Evolutionary conservation across 2,113 vertebrate species (phyloP), one percentile per base, ranked within the genome.

Genomic region (Rhipidura dahli): DNA sequence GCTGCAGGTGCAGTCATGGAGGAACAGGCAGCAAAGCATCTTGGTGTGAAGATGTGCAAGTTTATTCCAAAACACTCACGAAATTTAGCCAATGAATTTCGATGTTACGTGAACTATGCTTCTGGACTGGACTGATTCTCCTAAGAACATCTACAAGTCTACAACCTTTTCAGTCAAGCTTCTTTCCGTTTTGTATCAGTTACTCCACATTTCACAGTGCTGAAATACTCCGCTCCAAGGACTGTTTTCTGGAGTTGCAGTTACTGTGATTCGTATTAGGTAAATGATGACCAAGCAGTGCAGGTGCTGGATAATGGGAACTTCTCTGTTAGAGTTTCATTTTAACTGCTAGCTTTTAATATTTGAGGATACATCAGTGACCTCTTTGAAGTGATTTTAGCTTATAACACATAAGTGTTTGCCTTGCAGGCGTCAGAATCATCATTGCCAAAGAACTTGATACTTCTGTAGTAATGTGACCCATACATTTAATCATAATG

Each of bases 41-140:
- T 99, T 79, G 98, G 97, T 20, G 97, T 99, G 76, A 98, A 97
- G 92, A 97, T 98, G 56, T 99, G 99, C 98, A 96, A 93, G 79
- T 99, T 99, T 96, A 97, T 98, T 87, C 99, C 99, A 19, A 95
- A 97, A 92, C 99, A 99, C 94, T 98, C 98, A 30, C 97, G 98
- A n/a, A 98, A 98, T 91, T 85, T 99, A 94, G 99, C 98, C 70
- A 99, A 99, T 30, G 99, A 99, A 91, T 99, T 99, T 93, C 97
- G 99, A 73, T 99, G 99, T 70, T 99, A 98, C 0, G 96, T 98
- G 71, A 99, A 99, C 96, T 99, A 99, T 49, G 92, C 97, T 40
- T 99, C 98, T 15, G 95, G 87, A 33, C 98, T 99, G 63, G 97
- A 98, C 82, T 65, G 70, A 96, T 89, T 69, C 61, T 53, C 33